Conservation (phyloP, 2,797 vertebrate species). For the Liasis olivaceus region DNA sequence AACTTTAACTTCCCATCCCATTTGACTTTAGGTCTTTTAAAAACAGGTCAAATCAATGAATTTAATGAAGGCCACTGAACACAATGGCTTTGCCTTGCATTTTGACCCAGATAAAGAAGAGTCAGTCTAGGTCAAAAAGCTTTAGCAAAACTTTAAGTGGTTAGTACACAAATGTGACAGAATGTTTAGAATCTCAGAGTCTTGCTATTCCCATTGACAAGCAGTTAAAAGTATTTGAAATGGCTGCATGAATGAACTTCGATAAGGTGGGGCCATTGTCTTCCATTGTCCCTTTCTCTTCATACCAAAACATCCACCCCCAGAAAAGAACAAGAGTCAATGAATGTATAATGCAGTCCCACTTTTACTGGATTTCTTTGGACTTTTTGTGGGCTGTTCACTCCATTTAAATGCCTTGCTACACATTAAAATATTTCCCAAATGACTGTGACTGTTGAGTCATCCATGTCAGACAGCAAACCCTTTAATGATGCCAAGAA, state of each 20-base stretch:
- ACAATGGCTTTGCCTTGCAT: conserved; percentile 95
- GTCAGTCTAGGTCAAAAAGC: conserved; percentile 97
- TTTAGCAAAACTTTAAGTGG: conserved; percentile 91
- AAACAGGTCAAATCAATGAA: conserved; percentile 99
- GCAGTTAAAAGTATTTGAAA: conserved; percentile 96
- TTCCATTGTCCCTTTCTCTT: conserved; percentile 84
- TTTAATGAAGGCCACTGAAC: conserved; percentile 97
- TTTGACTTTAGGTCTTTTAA: conserved; percentile 97
- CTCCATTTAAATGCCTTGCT: conserved; percentile 76
- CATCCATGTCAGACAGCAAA: conserved; percentile 61
- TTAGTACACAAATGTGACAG: conserved; percentile 99
- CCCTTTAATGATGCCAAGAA: conserved; percentile 59
- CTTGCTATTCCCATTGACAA: conserved; percentile 94
- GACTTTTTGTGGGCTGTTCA: conserved; percentile 74
- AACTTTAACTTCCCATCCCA: conserved; percentile 95
- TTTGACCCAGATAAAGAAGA: conserved; percentile 97
- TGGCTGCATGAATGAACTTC: conserved; percentile 89
- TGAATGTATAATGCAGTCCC: conserved; percentile 87
- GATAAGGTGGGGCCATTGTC: conserved; percentile 90
- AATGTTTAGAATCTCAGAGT: conserved; percentile 87
- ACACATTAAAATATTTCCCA: conserved; percentile 68
- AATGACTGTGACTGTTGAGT: conserved; percentile 67
- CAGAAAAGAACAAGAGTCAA: conserved; percentile 85
- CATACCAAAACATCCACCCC: conserved; percentile 82
- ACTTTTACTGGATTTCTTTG: conserved; percentile 78